These are phyloP conservation scores for Babylonia areolata DNA, from an alignment of 1,140 invertebrate genomes.

Conservation along the genomic window DNA sequence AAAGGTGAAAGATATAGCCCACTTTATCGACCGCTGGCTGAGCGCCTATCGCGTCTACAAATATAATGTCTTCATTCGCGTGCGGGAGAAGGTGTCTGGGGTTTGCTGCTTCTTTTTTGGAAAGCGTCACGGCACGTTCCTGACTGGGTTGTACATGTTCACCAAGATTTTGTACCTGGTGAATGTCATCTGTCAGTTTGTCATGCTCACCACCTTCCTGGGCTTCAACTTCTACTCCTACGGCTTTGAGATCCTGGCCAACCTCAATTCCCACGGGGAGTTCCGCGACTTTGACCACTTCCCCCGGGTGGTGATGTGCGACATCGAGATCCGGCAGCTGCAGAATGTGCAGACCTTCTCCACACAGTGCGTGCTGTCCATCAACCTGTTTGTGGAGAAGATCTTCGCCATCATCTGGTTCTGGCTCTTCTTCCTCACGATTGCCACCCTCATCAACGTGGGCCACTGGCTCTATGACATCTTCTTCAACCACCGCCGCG, in stretches of 20 bases:
- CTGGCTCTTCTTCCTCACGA: slow-evolving; percentile 71
- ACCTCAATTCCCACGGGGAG: slow-evolving; percentile 72
- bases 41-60: slow-evolving; percentile 64
- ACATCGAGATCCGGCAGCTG: slow-evolving; percentile 78
- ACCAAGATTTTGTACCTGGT: slow-evolving; percentile 77
- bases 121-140: slow-evolving; percentile 75
- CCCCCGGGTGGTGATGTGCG: slow-evolving; percentile 78
- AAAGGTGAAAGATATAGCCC: slow-evolving; percentile 60
- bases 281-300: slow-evolving; percentile 75
- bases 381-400: slow-evolving; percentile 78
- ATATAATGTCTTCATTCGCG: slow-evolving; percentile 61
- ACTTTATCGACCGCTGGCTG: slow-evolving; percentile 61
- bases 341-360: slow-evolving; percentile 68
- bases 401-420: slow-evolving; percentile 77
- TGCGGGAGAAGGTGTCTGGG: slow-evolving; percentile 52
- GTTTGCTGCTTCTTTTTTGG: slow-evolving; percentile 61
- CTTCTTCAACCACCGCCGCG: slow-evolving; percentile 51
- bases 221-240: slow-evolving; percentile 75
- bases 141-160: slow-evolving; percentile 77
- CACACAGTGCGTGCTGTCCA: slow-evolving; percentile 77
- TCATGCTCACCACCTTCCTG: slow-evolving; percentile 77
- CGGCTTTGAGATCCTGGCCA: slow-evolving; percentile 76
- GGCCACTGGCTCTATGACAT: slow-evolving; percentile 52
- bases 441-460: slow-evolving; percentile 69
- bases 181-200: slow-evolving; percentile 78